Evolutionary conservation across 2,797 vertebrate species (phyloP), one percentile per base, ranked within the genome.

Genomic region (Limosa lapponica): DNA sequence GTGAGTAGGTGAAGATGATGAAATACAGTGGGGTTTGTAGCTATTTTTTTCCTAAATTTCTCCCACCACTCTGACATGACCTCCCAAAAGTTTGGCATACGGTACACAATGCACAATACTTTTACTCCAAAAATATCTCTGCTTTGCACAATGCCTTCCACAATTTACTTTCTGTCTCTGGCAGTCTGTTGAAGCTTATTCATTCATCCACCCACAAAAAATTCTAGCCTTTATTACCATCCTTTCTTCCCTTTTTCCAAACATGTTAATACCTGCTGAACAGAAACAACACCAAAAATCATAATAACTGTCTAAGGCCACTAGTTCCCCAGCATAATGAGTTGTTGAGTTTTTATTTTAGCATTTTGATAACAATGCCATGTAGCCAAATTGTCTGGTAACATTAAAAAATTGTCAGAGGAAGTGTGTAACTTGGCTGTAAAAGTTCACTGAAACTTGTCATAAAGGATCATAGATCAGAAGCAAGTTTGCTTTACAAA

Each of bases 361-460:
- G 11, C 77, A 84, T 91, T 93, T 94, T 94, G 73, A 75, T 91
- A 96, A 79, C 62, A 94, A 72, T 55, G 44, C 10, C 32, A 17
- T 14, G 30, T 32, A 94, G 66, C 13, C 80, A 93, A 91, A 92
- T 83, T 93, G 72, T 84, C 89, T 94, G 44, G 30, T 86, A 62
- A 9, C 58, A 83, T 72, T 88, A 86, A 91, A 92, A 77, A 86
- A 41, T 58, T 69, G 37, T 86, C 49, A 91, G 65, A 87, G 41
- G 41, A 92, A 48, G 20, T 66, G 46, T 64, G 32, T 77, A 84
- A 79, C 25, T 93, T 93, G 80, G 62, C 82, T 90, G 62, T 44
- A 93, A 95, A 88, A 93, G 79, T 66, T 66, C 73, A 87, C 62
- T 79, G 86, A 96, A 95, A 95, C 73, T 91, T 92, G 90, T 62